Evolutionary conservation across 2,888 invertebrate species (phyloP).

Genomic region (Yponomeuta malinellus): DNA sequence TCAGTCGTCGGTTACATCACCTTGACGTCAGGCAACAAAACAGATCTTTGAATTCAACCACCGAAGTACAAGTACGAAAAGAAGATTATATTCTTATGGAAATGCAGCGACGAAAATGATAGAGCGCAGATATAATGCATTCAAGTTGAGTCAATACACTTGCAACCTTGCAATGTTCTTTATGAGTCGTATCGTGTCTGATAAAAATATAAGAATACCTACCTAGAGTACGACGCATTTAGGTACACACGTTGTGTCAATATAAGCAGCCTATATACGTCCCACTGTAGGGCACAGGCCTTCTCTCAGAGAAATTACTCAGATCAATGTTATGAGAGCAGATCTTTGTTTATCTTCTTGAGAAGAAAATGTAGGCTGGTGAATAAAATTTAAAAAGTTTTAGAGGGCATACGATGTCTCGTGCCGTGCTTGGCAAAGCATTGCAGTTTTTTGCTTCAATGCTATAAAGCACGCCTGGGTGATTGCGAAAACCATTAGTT

Average conservation of each 20-base stretch:
- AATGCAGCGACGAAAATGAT: constrained; percentile 55
- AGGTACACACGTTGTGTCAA: constrained; percentile 3
- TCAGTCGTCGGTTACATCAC: constrained; percentile 58
- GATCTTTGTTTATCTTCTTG: no score
- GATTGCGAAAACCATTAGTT: constrained; percentile 2
- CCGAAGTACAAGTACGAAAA: constrained; percentile 9
- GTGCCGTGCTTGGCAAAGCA: background rate
- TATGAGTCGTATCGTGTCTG: constrained; percentile 66
- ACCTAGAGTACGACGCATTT: background rate
- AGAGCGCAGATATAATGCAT: constrained; percentile 62
- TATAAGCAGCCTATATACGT: background rate
- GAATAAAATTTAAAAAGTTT: background rate
- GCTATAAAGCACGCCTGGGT: constrained; percentile 2
- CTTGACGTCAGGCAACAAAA: constrained; percentile 55
- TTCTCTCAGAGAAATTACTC: no score
- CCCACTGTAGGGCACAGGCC: no score
- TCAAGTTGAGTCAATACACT: constrained; percentile 71
- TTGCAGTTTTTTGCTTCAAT: background rate
- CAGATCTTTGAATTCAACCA: constrained; percentile 36
- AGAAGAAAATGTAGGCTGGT: no score
- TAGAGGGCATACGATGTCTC: background rate
- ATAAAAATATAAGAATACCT: constrained; percentile 54
- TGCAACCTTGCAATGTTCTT: constrained; percentile 73
- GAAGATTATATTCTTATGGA: constrained; percentile 28
- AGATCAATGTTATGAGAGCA: no score